Evolutionary conservation across 2,113 vertebrate genomes (phyloP), one percentile per base, ranked within the genome.

Genomic region (Damaliscus lunatus): DNA sequence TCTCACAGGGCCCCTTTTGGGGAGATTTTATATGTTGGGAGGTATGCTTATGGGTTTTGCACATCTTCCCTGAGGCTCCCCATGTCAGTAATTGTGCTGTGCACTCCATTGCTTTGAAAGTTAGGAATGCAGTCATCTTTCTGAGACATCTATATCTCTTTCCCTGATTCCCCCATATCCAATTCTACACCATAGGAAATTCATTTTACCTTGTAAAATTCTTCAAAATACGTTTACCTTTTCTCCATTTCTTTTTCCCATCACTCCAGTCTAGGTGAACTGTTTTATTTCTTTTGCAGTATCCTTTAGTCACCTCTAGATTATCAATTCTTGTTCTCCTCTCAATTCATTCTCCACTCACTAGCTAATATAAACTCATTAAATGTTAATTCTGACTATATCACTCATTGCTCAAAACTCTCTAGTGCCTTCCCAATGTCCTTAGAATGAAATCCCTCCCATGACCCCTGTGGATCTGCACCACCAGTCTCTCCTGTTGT

Each of bases 391-490:
- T 90, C 62, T 82, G 48, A 94, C n/a, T 23, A 23, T 57, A 92
- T 33, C 14, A 40, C 89, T 97, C 19, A 53, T 90, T 85, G 67
- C 59, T 95, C 52, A 95, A 78, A 97, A 74, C 46, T 82, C 81
- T 85, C 21, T 80, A 78, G 89, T 95, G 96, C 94, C 92, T 97
- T 97, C 87, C 86, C 86, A 64, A 0, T 48, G 27, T n/a, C 52
- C 64, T 95, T 90, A 80, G 74, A 91, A 29, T 71, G 92, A 96
- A 88, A 43, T 59, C 40, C n/a, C 17, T 92, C 55, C 36, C 14
- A 7, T 31, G 64, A n/a, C 23, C 52, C 88, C 74, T 87, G 64
- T 92, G 77, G 89, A 62, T 88, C 46, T 82, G 50, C 10, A 74
- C 67, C 48, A 87, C 57, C 46, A 21, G 52, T 81, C 46, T 93